Evolutionary conservation across 92 coral and sea anemone species (phyloP), one percentile per base, ranked within the genome.

Genomic region (Pocillopora meandrina): DNA sequence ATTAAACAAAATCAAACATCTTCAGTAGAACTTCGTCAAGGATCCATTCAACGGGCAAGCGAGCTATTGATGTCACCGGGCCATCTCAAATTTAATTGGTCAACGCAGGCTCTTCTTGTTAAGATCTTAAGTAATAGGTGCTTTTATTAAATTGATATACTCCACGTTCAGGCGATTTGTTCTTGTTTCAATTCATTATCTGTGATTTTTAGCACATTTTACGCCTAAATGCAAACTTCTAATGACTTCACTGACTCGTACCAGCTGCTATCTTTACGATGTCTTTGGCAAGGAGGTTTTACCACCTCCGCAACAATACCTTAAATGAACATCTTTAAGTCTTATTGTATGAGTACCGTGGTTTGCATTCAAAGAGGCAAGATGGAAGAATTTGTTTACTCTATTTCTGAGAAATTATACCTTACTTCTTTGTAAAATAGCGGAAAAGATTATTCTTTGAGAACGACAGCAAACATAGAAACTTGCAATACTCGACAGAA

Each of bases 101-200:
- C 74, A 52, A 64, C 12, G 8, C 17, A 20, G 5, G 26, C 35
- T 56, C 1, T 42, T 82, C 8, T 20, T 52, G 31, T 31, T 16
- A 42, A n/a, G 71, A 17, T 14, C 71, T 17, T 59, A 59, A 71
- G 49, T 82, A 36, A n/a, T 36, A 19, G 56, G 56, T 31, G 36
- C 56, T 80, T 80, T 68, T 23, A 74, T 82, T 36, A n/a, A 47
- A 57, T 81, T 78, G 72, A 78, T 78, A 13, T 15, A 78, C 36
- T 49, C 21, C 26, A 13, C 9, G 12, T 9, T 74, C 0, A 63
- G 15, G 55, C 65, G 5, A 4, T 5, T 12, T 62, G 71, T 18
- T 72, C 75, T 61, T 71, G 61, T 59, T 58, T 71, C 59, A 42
- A 33, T 12, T 47, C 71, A 71, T 82, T 82, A 69, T 59, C 21